Percentiles rank a stretch among this genome's conserved stretches.
These are phyloP conservation scores for Elysia crispata DNA, from an alignment of 2,888 invertebrate genomes.

Conservation along the genomic window DNA sequence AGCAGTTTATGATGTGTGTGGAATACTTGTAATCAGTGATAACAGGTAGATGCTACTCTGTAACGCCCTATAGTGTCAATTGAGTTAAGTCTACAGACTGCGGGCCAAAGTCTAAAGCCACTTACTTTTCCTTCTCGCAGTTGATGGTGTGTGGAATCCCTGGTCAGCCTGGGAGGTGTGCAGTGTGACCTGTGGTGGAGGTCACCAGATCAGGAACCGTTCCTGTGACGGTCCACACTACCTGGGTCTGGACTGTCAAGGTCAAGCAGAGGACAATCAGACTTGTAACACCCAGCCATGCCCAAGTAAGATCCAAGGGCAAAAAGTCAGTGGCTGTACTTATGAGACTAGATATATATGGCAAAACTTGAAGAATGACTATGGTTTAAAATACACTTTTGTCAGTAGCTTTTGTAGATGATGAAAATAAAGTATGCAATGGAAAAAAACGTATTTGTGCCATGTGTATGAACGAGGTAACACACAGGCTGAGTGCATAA, in stretches of 20 bases:
- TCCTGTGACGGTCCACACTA: constrained; percentile 2
- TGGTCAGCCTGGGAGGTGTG: constrained; percentile 70
- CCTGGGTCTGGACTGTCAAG: constrained; percentile 2
- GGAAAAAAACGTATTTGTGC: no score
- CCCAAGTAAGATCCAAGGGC: constrained; percentile 65
- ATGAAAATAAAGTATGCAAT: no score
- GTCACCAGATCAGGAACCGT: constrained; percentile 16
- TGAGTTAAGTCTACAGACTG: constrained; percentile 50
- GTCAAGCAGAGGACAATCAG: constrained; percentile 52
- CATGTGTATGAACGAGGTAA: no score
- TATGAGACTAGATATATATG: no score
- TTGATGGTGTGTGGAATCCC: constrained; percentile 62
- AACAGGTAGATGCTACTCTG: constrained; percentile 46
- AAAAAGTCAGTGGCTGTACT: no score
- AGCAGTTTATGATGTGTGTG: no score
- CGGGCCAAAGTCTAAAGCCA: no score
- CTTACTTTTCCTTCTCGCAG: constrained; percentile 47
- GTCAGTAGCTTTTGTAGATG: no score
- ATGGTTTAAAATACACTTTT: no score
- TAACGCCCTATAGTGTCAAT: constrained; percentile 60
- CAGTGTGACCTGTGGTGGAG: constrained; percentile 60
- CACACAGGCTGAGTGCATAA: no score
- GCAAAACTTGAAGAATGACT: no score
- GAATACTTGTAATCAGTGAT: no score
- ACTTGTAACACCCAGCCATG: constrained; percentile 66